Evolutionary conservation across 2,797 vertebrate genomes (phyloP).

Genomic region (Microctenopoma stevenorrisi): DNA sequence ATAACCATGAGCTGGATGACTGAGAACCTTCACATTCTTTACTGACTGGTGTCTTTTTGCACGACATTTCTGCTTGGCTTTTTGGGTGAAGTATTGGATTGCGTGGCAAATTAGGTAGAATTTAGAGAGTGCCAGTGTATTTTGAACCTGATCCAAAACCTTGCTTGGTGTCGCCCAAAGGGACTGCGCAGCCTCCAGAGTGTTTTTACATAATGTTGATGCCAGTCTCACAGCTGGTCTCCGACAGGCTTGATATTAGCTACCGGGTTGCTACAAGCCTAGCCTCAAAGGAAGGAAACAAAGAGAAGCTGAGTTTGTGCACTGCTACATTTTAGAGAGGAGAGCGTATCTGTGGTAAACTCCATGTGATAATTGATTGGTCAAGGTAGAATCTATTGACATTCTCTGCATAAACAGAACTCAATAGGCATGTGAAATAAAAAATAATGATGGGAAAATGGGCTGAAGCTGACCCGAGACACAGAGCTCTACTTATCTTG

Average conservation of each 20-base stretch:
- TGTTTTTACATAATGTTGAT: not conserved
- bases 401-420: not conserved
- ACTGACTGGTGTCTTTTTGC: not conserved
- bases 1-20: too few species aligned
- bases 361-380: not conserved
- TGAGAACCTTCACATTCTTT: not conserved
- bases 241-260: not conserved
- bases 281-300: not conserved
- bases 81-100: not conserved
- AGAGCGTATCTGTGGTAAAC: not conserved
- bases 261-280: not conserved
- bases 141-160: not conserved
- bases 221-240: not conserved
- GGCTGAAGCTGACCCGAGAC: not conserved
- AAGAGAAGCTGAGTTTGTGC: not conserved
- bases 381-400: not conserved
- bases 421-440: not conserved
- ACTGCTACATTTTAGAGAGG: not conserved
- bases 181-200: not conserved
- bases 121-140: conserved; percentile 1
- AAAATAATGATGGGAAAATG: not conserved
- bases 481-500: not conserved
- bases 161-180: not conserved
- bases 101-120: not conserved
- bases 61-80: not conserved